Conservation (phyloP, 30 jellyfish, hydroid and myxozoan genomes). For the Cassiopea xamachana region DNA sequence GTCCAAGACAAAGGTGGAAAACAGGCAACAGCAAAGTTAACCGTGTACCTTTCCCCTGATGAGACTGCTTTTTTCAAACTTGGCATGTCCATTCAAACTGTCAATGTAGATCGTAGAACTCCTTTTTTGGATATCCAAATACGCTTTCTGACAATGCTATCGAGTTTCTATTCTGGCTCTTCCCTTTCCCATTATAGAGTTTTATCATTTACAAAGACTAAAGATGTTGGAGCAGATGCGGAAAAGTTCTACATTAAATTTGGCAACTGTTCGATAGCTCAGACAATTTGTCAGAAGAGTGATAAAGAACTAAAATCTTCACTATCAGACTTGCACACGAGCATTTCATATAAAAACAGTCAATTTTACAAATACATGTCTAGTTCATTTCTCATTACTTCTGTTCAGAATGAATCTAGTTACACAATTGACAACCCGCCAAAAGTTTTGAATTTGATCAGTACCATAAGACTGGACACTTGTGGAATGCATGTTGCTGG, state of each 20-base stretch:
- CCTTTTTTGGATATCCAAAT: slow-evolving; percentile 76
- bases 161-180: slow-evolving; percentile 47
- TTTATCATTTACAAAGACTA: slow-evolving; percentile 41
- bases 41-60: slow-evolving; percentile 21
- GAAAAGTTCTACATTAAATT: slow-evolving; percentile 58
- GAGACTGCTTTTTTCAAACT: slow-evolving; percentile 14
- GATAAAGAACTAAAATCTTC: slow-evolving; percentile 21
- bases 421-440: slow-evolving; percentile 64
- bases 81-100: slow-evolving; percentile 55
- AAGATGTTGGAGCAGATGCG: slow-evolving; percentile 39
- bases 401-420: slow-evolving; percentile 50
- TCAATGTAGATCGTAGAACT: slow-evolving; percentile 12
- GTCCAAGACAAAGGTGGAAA: slow-evolving; percentile 72
- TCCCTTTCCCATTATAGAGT: slow-evolving; percentile 68
- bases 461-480: slow-evolving; percentile 10
- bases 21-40: slow-evolving; percentile 34
- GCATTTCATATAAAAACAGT: slow-evolving; percentile 20
- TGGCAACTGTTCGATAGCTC: slow-evolving; percentile 70
- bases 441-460: slow-evolving; percentile 16
- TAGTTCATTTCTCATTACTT: slow-evolving; percentile 15
- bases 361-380: slow-evolving; percentile 36
- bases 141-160: slow-evolving; percentile 43
- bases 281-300: slow-evolving; percentile 25
- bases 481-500: slow-evolving; percentile 53
- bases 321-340: background rate